These are phyloP conservation scores for Ditylenchus dipsaci DNA, from an alignment of 1,140 invertebrate genomes.

Conservation along the genomic window DNA sequence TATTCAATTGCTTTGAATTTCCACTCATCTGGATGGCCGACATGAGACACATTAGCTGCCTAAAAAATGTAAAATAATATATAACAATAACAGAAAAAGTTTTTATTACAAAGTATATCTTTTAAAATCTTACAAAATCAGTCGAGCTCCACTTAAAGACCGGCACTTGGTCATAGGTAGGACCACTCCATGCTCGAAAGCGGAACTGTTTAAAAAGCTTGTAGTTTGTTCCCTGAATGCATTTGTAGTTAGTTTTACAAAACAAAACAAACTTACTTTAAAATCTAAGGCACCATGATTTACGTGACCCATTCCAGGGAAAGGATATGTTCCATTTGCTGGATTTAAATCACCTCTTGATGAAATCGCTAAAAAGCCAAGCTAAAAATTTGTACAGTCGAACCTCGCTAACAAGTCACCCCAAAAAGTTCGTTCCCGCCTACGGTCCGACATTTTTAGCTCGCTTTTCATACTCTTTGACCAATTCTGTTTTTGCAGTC, in stretches of 20 bases:
- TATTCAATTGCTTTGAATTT: conserved; percentile 27
- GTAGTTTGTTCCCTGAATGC: conserved; percentile 60
- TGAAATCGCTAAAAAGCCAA: conserved; percentile 57
- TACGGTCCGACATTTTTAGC: too few species aligned
- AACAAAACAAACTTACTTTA: conserved; percentile 61
- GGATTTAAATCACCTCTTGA: conserved; percentile 54
- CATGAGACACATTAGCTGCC: conserved; percentile 17
- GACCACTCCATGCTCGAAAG: conserved; percentile 66
- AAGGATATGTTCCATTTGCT: conserved; percentile 60
- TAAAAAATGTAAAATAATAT: conserved; percentile 6
- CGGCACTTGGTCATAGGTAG: conserved; percentile 62
- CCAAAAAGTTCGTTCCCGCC: too few species aligned
- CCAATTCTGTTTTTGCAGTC: too few species aligned
- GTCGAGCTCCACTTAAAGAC: conserved; percentile 33
- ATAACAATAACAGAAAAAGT: too few species aligned
- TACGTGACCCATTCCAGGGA: conserved; percentile 66
- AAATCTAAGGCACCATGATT: conserved; percentile 68
- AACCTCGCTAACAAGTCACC: too few species aligned
- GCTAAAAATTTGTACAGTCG: background rate
- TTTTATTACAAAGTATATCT: background rate
- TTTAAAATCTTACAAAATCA: conserved; percentile 13
- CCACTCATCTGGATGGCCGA: conserved; percentile 23
- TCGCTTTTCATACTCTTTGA: too few species aligned
- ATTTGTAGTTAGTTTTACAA: background rate
- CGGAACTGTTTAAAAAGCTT: conserved; percentile 60